Percentiles rank a stretch among this genome's conserved stretches.
Conservation (phyloP, 2,113 vertebrate species). For the Peucedramus taeniatus region DNA sequence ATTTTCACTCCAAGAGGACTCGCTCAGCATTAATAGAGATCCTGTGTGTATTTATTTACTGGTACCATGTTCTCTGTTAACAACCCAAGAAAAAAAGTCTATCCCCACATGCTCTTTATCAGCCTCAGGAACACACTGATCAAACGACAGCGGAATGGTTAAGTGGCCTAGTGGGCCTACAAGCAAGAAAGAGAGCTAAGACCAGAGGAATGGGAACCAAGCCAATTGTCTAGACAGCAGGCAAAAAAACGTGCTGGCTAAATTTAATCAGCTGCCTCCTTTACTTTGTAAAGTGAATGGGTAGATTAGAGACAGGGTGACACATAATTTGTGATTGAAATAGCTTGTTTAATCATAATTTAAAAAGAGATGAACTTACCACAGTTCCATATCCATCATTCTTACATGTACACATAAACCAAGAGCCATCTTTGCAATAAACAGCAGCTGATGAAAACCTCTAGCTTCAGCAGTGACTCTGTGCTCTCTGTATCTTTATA, state of each 20-base stretch:
- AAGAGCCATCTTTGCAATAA: neutral
- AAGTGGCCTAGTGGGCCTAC: constrained; percentile 28
- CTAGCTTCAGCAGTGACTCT: neutral
- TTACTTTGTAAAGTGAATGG: constrained; percentile 50
- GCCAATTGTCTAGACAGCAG: constrained; percentile 62
- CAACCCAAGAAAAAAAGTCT: neutral
- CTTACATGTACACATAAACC: neutral
- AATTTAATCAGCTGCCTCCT: constrained; percentile 60
- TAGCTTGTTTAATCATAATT: constrained; percentile 48
- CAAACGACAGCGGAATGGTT: neutral
- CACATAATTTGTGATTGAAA: constrained; percentile 37
- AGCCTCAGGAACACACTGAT: neutral
- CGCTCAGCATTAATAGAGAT: neutral
- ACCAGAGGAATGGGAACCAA: neutral
- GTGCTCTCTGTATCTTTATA: neutral
- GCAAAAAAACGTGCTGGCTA: constrained; percentile 37
- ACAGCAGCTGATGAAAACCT: neutral
- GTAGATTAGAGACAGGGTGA: constrained; percentile 44
- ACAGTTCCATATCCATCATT: neutral
- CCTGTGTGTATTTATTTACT: neutral
- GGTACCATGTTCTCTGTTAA: neutral
- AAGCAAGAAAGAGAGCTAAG: constrained; percentile 11
- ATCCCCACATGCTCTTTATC: neutral
- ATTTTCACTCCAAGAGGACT: neutral
- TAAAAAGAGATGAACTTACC: constrained; percentile 9